Conservation (phyloP, 2,113 vertebrate genomes). For the Labeo catla region DNA sequence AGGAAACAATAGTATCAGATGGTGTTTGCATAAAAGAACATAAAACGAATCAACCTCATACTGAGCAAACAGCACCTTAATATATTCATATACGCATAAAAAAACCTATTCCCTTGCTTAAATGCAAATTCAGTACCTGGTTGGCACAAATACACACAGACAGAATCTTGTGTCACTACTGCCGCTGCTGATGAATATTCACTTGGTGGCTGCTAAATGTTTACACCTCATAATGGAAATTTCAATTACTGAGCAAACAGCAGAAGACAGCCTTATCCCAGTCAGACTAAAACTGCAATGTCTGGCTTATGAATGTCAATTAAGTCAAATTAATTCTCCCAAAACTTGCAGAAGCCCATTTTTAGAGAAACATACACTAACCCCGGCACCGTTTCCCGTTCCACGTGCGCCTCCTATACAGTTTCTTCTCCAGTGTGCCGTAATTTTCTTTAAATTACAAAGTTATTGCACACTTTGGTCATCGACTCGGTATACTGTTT, state of each 20-base stretch:
- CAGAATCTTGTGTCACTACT: conserved; percentile 70
- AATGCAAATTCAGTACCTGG: conserved; percentile 29
- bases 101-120: conserved; percentile 56
- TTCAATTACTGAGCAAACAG: conserved; percentile 85
- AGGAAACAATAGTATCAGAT: not conserved
- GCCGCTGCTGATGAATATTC: conserved; percentile 87
- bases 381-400: not conserved
- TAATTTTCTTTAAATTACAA: conserved; percentile 58
- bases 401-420: conserved; percentile 26
- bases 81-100: conserved; percentile 11
- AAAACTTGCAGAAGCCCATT: conserved; percentile 77
- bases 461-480: conserved; percentile 1
- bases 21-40: not conserved
- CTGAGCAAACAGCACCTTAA: not conserved
- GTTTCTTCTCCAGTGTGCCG: not conserved
- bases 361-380: conserved; percentile 41
- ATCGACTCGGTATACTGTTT: not conserved
- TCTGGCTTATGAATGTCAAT: conserved; percentile 81
- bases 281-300: conserved; percentile 76
- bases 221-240: conserved; percentile 85
- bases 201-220: conserved; percentile 77
- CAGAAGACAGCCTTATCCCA: conserved; percentile 79
- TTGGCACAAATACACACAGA: conserved; percentile 68
- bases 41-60: not conserved
- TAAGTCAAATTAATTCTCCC: conserved; percentile 83